These are phyloP conservation scores for Tetramorium bicarinatum DNA, from an alignment of 2,888 invertebrate species.

Conservation along the genomic window DNA sequence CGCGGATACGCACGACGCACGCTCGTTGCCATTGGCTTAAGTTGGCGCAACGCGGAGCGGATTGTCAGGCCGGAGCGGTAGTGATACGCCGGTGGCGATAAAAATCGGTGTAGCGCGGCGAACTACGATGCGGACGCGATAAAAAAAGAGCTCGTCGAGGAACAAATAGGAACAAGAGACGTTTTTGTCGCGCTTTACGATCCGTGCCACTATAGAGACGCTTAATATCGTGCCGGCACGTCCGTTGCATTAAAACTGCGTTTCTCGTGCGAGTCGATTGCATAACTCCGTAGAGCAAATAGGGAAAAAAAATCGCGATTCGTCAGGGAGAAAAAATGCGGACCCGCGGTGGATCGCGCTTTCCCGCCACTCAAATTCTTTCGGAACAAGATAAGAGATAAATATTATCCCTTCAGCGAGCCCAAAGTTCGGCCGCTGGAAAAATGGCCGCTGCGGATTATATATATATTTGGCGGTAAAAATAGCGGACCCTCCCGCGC, in stretches of 20 bases:
- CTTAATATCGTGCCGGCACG: background rate
- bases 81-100: constrained; percentile 54
- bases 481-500: constrained; percentile 19
- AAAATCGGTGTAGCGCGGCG: constrained; percentile 61
- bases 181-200: constrained; percentile 7
- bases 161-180: constrained; percentile 3
- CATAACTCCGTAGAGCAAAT: background rate
- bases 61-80: constrained; percentile 15
- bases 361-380: constrained; percentile 4
- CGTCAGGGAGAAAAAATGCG: background rate
- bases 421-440: constrained; percentile 18
- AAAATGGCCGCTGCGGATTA: constrained; percentile 46
- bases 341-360: background rate
- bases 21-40: constrained; percentile 58
- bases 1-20: constrained; percentile 51
- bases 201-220: background rate
- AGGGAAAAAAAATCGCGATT: background rate
- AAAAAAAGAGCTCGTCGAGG: background rate
- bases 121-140: constrained; percentile 20
- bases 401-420: constrained; percentile 46
- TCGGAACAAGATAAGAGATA: constrained; percentile 42
- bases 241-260: background rate
- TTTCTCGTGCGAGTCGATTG: background rate
- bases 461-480: constrained; percentile 26
- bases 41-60: constrained; percentile 34